phyloP scores from a whole-genome alignment of 2,888 invertebrate genomes.

The Oxycera nigricornis region DNA sequence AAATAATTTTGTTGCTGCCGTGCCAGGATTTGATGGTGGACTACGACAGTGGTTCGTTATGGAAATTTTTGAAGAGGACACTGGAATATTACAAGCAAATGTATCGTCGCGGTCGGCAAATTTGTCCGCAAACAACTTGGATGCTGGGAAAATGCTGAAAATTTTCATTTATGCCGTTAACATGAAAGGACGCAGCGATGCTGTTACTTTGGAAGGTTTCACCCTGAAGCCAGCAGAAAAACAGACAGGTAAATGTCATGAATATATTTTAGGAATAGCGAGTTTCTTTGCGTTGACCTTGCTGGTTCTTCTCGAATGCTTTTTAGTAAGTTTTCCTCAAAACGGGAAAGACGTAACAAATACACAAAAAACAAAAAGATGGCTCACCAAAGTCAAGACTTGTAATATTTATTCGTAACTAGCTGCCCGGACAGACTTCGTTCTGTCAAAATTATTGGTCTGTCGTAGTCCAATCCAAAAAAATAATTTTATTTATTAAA shows the following conservation, averaged over 20 bases:
- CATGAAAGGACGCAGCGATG: slow-evolving; percentile 81
- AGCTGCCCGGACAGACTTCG: no score
- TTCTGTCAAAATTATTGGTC: no score
- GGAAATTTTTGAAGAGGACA: slow-evolving; percentile 75
- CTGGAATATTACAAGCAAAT: slow-evolving; percentile 69
- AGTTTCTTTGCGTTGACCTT: no score
- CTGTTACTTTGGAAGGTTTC: slow-evolving; percentile 73
- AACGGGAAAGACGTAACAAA: no score
- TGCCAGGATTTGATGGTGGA: slow-evolving; percentile 77
- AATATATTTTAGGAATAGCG: slow-evolving; percentile 48
- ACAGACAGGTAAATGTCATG: slow-evolving; percentile 70
- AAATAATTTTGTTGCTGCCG: slow-evolving; percentile 1
- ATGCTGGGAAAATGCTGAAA: slow-evolving; percentile 78
- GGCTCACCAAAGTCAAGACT: no score
- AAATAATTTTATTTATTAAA: no score
- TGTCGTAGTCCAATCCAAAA: no score
- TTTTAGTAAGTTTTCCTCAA: no score
- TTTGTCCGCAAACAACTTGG: slow-evolving; percentile 79
- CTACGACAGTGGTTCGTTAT: slow-evolving; percentile 75
- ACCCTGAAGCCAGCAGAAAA: slow-evolving; percentile 79
- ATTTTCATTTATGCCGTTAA: slow-evolving; percentile 84
- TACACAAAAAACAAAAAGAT: no score
- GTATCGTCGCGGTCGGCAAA: slow-evolving; percentile 74
- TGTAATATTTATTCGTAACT: no score
- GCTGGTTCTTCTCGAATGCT: no score